Conservation (phyloP, 2,888 invertebrate genomes). For the Leucophora obtusa region DNA sequence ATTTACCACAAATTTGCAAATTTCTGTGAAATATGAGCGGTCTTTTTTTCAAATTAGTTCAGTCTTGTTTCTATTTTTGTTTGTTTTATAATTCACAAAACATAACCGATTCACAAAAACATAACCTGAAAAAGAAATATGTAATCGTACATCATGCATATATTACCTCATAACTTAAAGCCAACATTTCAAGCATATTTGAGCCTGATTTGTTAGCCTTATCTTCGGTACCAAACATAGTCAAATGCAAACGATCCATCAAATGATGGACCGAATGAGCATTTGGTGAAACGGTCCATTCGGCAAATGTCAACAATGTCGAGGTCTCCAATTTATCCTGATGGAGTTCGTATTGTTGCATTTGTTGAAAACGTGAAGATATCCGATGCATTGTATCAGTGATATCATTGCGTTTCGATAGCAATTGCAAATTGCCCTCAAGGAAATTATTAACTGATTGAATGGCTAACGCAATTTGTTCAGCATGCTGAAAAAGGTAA, state of each 20-base stretch:
- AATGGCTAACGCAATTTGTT: conserved; percentile 74
- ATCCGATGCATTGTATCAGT: conserved; percentile 82
- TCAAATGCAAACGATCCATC: conserved; percentile 83
- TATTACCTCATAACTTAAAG: conserved; percentile 72
- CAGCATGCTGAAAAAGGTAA: conserved; percentile 69
- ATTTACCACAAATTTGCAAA: too few species aligned
- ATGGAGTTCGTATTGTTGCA: conserved; percentile 81
- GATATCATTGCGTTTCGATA: conserved; percentile 82
- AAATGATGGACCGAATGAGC: conserved; percentile 83
- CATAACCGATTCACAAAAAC: background rate
- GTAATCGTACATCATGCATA: background rate
- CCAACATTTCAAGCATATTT: conserved; percentile 70
- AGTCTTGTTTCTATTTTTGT: background rate
- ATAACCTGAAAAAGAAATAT: conserved; percentile 1
- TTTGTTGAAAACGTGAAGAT: conserved; percentile 81
- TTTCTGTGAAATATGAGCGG: too few species aligned
- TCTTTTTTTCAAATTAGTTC: background rate
- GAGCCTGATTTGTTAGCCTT: conserved; percentile 64
- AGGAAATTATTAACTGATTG: conserved; percentile 74
- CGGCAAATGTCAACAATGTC: conserved; percentile 86
- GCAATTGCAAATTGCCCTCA: conserved; percentile 79
- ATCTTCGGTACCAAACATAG: conserved; percentile 80
- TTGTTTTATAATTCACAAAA: too few species aligned
- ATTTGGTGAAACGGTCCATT: conserved; percentile 84
- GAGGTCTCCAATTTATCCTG: conserved; percentile 81